phyloP scores from a whole-genome alignment of 2,113 vertebrate species.

The Cryptomyrus ogoouensis region DNA sequence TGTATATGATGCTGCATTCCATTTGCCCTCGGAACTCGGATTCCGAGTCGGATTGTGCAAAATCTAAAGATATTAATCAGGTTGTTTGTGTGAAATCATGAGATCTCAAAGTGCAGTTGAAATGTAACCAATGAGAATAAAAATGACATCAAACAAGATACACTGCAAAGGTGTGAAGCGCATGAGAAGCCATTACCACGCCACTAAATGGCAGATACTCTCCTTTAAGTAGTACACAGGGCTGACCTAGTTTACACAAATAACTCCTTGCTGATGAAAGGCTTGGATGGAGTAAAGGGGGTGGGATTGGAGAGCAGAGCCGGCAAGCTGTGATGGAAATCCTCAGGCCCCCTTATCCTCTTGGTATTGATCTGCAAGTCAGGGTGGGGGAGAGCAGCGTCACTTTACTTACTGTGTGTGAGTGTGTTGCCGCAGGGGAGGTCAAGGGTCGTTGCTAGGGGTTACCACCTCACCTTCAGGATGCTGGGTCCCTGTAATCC shows the following conservation, averaged over 20 bases:
- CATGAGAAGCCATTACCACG: neutral
- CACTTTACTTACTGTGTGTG: too few relatives aligned
- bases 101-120: neutral
- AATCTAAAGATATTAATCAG: neutral
- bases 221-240: neutral
- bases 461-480: neutral
- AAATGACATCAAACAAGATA: neutral
- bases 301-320: neutral
- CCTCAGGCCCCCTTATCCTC: neutral
- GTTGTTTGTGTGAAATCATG: neutral
- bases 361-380: neutral
- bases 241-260: slow-evolving; percentile 10
- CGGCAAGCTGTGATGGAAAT: neutral
- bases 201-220: neutral
- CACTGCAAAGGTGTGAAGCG: neutral
- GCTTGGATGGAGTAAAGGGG: neutral
- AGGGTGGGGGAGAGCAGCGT: neutral
- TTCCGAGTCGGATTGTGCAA: too few relatives aligned
- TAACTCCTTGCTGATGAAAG: slow-evolving; percentile 3
- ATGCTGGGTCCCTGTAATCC: neutral
- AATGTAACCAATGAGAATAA: neutral
- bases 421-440: neutral
- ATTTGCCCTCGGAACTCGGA: too few relatives aligned
- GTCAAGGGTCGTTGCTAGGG: neutral
- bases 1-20: too few relatives aligned